Evolutionary conservation across 2,888 invertebrate genomes (phyloP).

Genomic region (Prosopocoilus inquinatus): DNA sequence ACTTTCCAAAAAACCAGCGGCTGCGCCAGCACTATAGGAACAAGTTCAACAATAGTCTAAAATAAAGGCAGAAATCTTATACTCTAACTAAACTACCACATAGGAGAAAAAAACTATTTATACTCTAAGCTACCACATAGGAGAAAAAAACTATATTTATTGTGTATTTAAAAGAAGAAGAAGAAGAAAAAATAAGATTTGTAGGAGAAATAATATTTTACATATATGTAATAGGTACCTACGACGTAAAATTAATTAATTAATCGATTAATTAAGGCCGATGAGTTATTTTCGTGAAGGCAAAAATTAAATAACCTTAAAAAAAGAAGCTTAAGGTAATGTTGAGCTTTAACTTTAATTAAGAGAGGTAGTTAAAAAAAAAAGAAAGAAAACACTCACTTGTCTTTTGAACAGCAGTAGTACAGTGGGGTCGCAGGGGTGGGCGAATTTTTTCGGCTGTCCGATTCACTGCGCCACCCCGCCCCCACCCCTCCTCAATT

Average conservation of each 20-base stretch:
- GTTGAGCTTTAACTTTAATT: conserved; percentile 5
- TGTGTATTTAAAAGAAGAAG: not conserved
- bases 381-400: too few species aligned
- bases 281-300: too few species aligned
- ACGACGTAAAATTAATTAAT: too few species aligned
- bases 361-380: not conserved
- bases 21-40: not conserved
- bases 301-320: too few species aligned
- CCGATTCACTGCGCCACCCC: too few species aligned
- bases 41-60: not conserved
- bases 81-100: not conserved
- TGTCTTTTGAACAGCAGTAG: too few species aligned
- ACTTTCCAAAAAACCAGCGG: not conserved
- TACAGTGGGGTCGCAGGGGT: too few species aligned
- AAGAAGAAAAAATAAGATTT: not conserved
- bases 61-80: not conserved
- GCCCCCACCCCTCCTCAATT: too few species aligned
- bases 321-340: not conserved
- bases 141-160: conserved; percentile 2
- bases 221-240: not conserved
- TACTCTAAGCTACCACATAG: not conserved
- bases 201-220: not conserved
- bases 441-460: too few species aligned
- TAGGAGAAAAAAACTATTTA: not conserved
- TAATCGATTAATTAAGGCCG: too few species aligned